Evolutionary conservation across 2,113 vertebrate species (phyloP).

Genomic region (Potamarius usumacintae): DNA sequence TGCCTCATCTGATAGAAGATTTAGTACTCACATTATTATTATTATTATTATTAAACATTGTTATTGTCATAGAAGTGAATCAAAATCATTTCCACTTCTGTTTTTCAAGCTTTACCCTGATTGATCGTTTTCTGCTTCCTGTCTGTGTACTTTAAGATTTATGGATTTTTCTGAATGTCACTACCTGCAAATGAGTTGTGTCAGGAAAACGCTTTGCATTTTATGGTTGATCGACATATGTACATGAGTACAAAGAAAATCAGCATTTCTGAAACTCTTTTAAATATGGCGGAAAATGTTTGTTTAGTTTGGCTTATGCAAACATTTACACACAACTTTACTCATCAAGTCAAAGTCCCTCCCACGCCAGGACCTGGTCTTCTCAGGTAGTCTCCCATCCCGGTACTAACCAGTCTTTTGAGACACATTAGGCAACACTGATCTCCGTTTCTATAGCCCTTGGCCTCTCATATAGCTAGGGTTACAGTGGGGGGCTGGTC

Average conservation of each 20-base stretch:
- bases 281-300: background rate
- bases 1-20: background rate
- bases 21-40: background rate
- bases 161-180: background rate
- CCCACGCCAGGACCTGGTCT: no score
- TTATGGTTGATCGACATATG: background rate
- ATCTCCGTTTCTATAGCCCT: no score
- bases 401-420: no score
- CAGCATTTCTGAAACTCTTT: background rate
- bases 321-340: background rate
- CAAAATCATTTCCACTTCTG: background rate
- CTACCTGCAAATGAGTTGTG: background rate
- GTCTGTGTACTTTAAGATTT: background rate
- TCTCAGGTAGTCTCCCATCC: no score
- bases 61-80: background rate
- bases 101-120: background rate
- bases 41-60: background rate
- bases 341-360: no score
- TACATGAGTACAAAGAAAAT: background rate
- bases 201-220: background rate
- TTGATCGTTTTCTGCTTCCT: background rate
- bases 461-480: no score
- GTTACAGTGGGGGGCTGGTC: no score
- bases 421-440: no score
- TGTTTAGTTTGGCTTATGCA: background rate